These are phyloP conservation scores for Griposia aprilina DNA, from an alignment of 2,888 invertebrate species.

Conservation along the genomic window DNA sequence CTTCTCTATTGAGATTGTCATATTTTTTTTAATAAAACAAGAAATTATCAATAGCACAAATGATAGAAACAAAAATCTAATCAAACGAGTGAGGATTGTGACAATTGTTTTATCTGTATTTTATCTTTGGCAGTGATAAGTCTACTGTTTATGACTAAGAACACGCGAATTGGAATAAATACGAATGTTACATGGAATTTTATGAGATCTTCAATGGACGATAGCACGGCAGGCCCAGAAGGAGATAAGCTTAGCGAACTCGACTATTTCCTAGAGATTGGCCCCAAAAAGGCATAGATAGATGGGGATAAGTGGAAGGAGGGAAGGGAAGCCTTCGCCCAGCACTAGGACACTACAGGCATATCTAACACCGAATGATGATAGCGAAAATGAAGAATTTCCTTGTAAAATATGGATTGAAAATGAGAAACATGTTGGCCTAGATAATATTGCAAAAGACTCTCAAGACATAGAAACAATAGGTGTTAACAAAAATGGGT, in stretches of 20 bases:
- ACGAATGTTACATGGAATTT: not conserved
- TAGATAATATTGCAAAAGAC: not conserved
- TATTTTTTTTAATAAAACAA: conserved; percentile 18
- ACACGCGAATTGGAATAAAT: conserved; percentile 14
- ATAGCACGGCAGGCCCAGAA: not conserved
- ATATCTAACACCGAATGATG: not conserved
- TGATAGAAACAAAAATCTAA: conserved; percentile 41
- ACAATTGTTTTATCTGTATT: conserved; percentile 38
- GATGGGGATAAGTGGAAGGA: too few relatives aligned
- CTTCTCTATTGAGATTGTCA: too few relatives aligned
- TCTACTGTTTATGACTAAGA: conserved; percentile 33
- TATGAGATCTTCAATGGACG: conserved; percentile 1
- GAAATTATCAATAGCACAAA: not conserved
- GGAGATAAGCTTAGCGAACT: not conserved
- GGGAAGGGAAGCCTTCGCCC: too few relatives aligned
- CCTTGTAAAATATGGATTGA: too few relatives aligned
- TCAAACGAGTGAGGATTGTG: conserved; percentile 29
- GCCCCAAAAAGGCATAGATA: not conserved
- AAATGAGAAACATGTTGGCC: not conserved
- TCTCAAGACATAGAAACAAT: not conserved
- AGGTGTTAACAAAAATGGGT: not conserved
- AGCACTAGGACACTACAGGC: too few relatives aligned
- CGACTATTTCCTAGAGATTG: not conserved
- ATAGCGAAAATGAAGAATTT: not conserved
- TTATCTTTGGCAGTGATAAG: conserved; percentile 48